Base-by-base conservation (phyloP, 2,113 vertebrate species). In the Cyprinodon variegatus region DNA sequence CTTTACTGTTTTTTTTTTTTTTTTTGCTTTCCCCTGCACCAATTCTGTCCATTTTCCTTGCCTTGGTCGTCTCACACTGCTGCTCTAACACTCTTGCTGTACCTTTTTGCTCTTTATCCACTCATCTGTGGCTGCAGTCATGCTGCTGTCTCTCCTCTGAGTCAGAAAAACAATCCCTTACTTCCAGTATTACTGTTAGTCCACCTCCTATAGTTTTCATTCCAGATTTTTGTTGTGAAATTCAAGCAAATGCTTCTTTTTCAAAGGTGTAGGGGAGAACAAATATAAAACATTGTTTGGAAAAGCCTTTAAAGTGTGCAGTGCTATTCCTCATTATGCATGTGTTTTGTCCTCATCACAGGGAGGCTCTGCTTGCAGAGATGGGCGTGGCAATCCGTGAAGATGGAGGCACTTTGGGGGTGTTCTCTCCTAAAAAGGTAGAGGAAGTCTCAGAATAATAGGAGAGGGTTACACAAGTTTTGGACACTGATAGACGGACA, bases 361-460 rank as follows among this genome's bases (percentile, higher is more conserved):
- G 98, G 83, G 98, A 99, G 89, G 98, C 98, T 0, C 85, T 99
- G 85, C 86, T 99, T 87, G 98, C 98, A 72, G 98, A 99, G 91
- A 99, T 99, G 98, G 98, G 98, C 61, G 98, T 99, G 70, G 98
- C 98, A 61, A 99, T 99, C 88, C 95, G 98, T 50, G 98, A 99
- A 90, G 98, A 99, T 75, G 98, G 98, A 79, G 98, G 98, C 90
- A 99, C 98, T 1, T 92, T 99, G 82, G 98, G 98, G 1, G 98
- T 99, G 62, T 99, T 99, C 86, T 99, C 98, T 12, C 98, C 98
- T 38, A 99, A 99, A 95, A 99, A 99, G 98, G 98, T 99, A 96
- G 46, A 29, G 78, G 43, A 45, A 45, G 43, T 45, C 43, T 13
- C 4, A 65, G 41, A 72, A 20, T 13, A 17, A 15, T 6, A 11